Percentiles rank a stretch among this genome's conserved stretches.
Evolutionary conservation across 2,113 vertebrate species (phyloP).

Genomic region (Saguinus midas): DNA sequence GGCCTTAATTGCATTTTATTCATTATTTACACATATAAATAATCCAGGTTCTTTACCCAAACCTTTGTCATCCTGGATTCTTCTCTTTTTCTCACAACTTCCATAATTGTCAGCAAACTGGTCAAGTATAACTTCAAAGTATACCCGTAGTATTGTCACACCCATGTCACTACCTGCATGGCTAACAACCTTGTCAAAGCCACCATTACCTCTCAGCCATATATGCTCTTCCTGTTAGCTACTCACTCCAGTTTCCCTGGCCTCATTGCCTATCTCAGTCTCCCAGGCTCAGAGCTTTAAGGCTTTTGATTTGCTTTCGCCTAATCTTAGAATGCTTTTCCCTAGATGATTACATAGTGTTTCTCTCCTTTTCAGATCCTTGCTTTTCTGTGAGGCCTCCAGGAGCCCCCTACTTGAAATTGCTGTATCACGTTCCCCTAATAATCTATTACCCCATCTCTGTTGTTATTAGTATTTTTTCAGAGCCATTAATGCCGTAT

Average conservation of each 20-base stretch:
- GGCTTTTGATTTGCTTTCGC: neutral
- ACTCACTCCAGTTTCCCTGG: neutral
- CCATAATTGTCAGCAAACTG: neutral
- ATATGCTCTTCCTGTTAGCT: neutral
- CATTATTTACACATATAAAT: neutral
- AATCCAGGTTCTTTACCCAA: neutral
- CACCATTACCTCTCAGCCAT: neutral
- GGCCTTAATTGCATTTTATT: neutral
- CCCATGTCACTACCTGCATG: neutral
- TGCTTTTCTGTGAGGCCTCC: neutral
- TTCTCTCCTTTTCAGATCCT: neutral
- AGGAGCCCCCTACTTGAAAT: neutral
- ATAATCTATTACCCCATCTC: neutral
- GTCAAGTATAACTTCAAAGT: neutral
- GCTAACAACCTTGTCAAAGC: neutral
- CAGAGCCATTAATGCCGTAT: neutral
- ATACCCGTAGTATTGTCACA: neutral
- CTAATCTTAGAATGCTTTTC: neutral
- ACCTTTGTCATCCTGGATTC: neutral
- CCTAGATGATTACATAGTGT: neutral
- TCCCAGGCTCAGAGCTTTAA: neutral
- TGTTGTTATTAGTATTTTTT: neutral
- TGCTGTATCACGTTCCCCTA: neutral
- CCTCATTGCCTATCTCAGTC: neutral
- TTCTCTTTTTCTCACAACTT: neutral